Evolutionary conservation across 1,140 invertebrate genomes (phyloP).

Genomic region (Megalopta genalis): DNA sequence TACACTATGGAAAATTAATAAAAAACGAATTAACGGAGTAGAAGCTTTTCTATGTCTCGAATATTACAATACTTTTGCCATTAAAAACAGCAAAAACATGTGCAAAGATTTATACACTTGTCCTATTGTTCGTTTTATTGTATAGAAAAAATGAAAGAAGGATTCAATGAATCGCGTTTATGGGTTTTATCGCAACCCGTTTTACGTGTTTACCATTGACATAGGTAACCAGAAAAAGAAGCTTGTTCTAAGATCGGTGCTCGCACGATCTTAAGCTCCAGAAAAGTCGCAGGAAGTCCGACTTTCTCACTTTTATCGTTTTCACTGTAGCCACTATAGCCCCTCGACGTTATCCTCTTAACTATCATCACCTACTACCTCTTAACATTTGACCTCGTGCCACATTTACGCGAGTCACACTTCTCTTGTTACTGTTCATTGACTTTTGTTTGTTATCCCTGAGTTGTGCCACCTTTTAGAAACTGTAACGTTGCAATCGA

Average conservation of each 20-base stretch:
- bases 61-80: no score
- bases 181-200: no score
- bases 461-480: background rate
- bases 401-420: slow-evolving; percentile 27
- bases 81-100: no score
- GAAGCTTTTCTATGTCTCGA: no score
- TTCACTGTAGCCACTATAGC: background rate
- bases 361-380: slow-evolving; percentile 14
- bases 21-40: no score
- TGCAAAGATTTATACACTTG: no score
- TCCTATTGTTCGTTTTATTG: no score
- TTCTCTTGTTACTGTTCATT: background rate
- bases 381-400: slow-evolving; percentile 28
- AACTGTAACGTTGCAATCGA: no score
- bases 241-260: background rate
- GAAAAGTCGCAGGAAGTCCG: background rate
- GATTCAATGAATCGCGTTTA: no score
- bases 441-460: background rate
- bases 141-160: no score
- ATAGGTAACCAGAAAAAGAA: background rate
- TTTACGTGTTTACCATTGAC: no score
- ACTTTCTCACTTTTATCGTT: background rate
- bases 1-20: no score
- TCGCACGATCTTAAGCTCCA: background rate
- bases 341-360: slow-evolving; percentile 1